A percentile compares a stretch with the other conserved stretches of the same genome.
Evolutionary conservation across 37 sponge, comb jelly and placozoan genomes (phyloP).

Genomic region (Mnemiopsis leidyi): DNA sequence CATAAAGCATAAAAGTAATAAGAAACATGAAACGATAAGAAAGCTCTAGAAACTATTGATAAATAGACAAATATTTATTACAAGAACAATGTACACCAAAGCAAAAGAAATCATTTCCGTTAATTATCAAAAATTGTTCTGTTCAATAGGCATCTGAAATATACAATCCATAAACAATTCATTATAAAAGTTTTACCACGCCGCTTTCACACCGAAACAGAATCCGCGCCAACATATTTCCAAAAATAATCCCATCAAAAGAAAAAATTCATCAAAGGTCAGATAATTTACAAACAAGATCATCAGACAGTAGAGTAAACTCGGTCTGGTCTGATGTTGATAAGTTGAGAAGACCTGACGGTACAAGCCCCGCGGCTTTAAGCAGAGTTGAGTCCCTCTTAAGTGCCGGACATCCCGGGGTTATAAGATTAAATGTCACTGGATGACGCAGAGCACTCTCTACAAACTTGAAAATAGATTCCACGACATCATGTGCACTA

Average conservation of each 20-base stretch:
- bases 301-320: slow-evolving; percentile 51
- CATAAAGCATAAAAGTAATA: too few relatives aligned
- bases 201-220: neutral
- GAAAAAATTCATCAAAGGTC: neutral
- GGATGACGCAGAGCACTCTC: slow-evolving; percentile 39
- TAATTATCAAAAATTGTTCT: neutral
- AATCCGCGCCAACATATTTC: neutral
- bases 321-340: neutral
- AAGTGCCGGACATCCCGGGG: neutral
- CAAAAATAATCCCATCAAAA: neutral
- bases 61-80: neutral
- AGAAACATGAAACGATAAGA: too few relatives aligned
- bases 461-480: slow-evolving; percentile 60
- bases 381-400: slow-evolving; percentile 15
- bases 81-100: neutral
- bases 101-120: neutral
- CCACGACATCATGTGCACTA: slow-evolving; percentile 58
- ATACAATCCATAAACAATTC: neutral
- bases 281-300: slow-evolving; percentile 49
- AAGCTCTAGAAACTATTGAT: too few relatives aligned
- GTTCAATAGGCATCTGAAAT: neutral
- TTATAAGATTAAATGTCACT: neutral
- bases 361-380: slow-evolving; percentile 47
- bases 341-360: slow-evolving; percentile 29
- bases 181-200: neutral